These are phyloP conservation scores for Vidua macroura DNA, from an alignment of 2,113 vertebrate genomes.

Conservation along the genomic window DNA sequence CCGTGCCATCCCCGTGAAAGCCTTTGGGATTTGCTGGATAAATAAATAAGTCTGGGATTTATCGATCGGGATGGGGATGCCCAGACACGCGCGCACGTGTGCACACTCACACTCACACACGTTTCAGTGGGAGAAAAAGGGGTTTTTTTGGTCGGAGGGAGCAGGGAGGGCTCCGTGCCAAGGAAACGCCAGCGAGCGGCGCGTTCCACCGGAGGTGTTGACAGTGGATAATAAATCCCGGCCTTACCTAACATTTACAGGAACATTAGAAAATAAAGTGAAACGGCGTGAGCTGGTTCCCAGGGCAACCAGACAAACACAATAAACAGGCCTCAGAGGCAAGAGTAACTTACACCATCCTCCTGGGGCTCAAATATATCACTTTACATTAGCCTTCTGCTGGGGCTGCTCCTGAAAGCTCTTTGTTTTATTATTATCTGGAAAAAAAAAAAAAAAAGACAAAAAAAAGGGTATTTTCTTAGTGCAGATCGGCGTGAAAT, in stretches of 20 bases:
- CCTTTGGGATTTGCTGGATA: neutral
- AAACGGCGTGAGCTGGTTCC: slow-evolving; percentile 80
- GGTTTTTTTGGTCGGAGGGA: neutral
- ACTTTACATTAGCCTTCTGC: slow-evolving; percentile 77
- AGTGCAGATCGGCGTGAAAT: slow-evolving; percentile 29
- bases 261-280: slow-evolving; percentile 83
- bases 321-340: slow-evolving; percentile 80
- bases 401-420: slow-evolving; percentile 73
- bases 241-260: slow-evolving; percentile 84
- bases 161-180: slow-evolving; percentile 69
- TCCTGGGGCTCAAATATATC: slow-evolving; percentile 79
- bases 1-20: neutral
- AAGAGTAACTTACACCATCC: slow-evolving; percentile 77
- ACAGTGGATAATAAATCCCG: slow-evolving; percentile 86
- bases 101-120: neutral
- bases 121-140: neutral
- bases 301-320: slow-evolving; percentile 86
- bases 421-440: slow-evolving; percentile 76
- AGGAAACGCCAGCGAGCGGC: slow-evolving; percentile 73
- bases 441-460: neutral
- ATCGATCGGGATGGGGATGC: neutral
- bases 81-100: neutral
- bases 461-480: neutral
- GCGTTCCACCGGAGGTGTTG: slow-evolving; percentile 84
- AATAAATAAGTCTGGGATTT: neutral